Base-by-base conservation (phyloP, 2,797 vertebrate genomes). In the Sebastes jordani region DNA sequence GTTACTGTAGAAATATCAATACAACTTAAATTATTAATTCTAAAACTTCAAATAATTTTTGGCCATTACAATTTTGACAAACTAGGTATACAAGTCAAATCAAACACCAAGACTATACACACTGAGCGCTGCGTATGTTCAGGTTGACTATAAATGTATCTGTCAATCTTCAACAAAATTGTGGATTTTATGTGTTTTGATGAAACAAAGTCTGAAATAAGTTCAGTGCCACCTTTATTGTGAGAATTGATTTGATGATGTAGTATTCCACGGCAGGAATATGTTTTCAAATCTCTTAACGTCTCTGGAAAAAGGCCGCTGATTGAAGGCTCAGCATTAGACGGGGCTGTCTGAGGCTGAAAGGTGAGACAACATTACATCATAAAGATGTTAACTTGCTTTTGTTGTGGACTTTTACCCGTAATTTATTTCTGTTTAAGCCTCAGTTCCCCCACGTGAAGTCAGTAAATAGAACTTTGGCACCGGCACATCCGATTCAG, bases 401-500 rank as follows among this genome's bases (percentile, higher is more conserved):
- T 38, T 66, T 20, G 65, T 52, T 62, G n/a, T 6, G 29, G 42
- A 27, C 6, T 36, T 36, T 59, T 82, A 66, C 14, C 20, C 67
- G 22, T 42, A 27, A 79, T 78, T 85, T 71, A 78, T 38, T 77
- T 64, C 68, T 59, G 22, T 76, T 49, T 46, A 42, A 69, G 42
- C 22, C 67, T 74, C 59, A 73, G 23, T 70, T 65, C 55, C 42
- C 83, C 67, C 49, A 42, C 81, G 68, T 52, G 25, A 73, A 83
- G 71, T 60, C 59, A 42, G 7, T 54, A 36, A 78, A 68, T 52
- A 16, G 55, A 66, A 72, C 56, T 67, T 68, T 88, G 81, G 80
- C 84, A 70, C 49, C 2, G 11, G 29, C 11, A 58, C 20, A 74
- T 79, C 59, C 23, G 77, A 23, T 84, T 87, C 82, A 91, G 64